phyloP scores from a whole-genome alignment of 2,113 vertebrate species.

The Cinclus mexicanus region DNA sequence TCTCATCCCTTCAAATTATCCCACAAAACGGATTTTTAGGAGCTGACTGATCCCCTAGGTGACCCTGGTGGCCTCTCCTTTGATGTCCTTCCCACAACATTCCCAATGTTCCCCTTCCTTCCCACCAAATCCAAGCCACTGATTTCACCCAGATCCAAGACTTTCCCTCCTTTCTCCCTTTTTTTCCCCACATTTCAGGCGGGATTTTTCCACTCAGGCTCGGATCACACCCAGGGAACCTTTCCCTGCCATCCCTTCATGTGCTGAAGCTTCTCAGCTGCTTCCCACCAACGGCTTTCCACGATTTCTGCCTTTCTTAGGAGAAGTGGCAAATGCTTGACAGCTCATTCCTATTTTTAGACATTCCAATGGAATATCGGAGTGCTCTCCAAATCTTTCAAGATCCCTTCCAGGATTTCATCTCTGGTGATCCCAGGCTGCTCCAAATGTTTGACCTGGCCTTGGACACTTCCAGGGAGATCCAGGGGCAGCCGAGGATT shows the following conservation, averaged over 20 bases:
- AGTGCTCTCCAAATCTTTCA: neutral
- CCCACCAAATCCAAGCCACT: neutral
- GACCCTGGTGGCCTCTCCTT: neutral
- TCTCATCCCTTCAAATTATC: neutral
- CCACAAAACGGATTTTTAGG: neutral
- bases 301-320: neutral
- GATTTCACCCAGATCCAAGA: neutral
- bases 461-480: neutral
- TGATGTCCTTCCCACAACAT: neutral
- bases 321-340: neutral
- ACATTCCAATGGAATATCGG: neutral
- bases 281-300: neutral
- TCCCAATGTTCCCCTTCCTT: neutral
- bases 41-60: rapidly evolving
- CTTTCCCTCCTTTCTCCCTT: neutral
- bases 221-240: neutral
- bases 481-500: neutral
- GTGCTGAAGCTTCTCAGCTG: neutral
- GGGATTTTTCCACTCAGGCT: neutral
- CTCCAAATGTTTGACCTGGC: too few species aligned
- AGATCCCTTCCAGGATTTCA: neutral
- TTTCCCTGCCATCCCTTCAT: neutral
- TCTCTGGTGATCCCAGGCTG: neutral
- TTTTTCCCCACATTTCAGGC: neutral
- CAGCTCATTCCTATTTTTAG: neutral